Evolutionary conservation across 2,888 invertebrate species (phyloP).

Genomic region (Agrotis puta): DNA sequence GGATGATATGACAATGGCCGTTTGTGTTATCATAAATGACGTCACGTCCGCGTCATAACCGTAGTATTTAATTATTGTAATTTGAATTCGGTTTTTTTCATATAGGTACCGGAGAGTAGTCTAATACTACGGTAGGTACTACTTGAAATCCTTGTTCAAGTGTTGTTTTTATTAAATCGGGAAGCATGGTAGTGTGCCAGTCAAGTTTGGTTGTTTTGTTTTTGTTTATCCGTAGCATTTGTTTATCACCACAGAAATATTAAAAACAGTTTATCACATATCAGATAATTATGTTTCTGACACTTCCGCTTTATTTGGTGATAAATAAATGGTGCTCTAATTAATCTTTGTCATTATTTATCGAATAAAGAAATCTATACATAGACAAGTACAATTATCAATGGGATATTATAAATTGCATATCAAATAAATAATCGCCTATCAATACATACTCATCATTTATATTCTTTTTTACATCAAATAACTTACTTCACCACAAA

Average conservation of each 20-base stretch:
- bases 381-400: too few relatives aligned
- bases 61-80: background rate
- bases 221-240: background rate
- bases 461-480: too few relatives aligned
- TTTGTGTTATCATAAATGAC: slow-evolving; percentile 20
- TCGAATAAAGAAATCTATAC: background rate
- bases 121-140: too few relatives aligned
- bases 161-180: too few relatives aligned
- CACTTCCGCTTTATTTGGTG: slow-evolving; percentile 1
- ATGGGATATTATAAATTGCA: too few relatives aligned
- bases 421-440: too few relatives aligned
- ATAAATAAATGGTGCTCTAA: background rate
- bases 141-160: too few relatives aligned
- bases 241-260: too few relatives aligned
- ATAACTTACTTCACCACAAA: too few relatives aligned
- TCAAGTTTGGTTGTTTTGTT: background rate
- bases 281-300: background rate
- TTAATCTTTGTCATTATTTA: slow-evolving; percentile 1
- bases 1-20: slow-evolving; percentile 33
- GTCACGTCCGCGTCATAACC: slow-evolving; percentile 14
- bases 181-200: background rate
- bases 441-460: too few relatives aligned
- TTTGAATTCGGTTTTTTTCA: background rate
- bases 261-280: background rate
- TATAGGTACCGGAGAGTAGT: background rate